Evolutionary conservation across 2,113 vertebrate genomes (phyloP).

Genomic region (Peromyscus polionotus): DNA sequence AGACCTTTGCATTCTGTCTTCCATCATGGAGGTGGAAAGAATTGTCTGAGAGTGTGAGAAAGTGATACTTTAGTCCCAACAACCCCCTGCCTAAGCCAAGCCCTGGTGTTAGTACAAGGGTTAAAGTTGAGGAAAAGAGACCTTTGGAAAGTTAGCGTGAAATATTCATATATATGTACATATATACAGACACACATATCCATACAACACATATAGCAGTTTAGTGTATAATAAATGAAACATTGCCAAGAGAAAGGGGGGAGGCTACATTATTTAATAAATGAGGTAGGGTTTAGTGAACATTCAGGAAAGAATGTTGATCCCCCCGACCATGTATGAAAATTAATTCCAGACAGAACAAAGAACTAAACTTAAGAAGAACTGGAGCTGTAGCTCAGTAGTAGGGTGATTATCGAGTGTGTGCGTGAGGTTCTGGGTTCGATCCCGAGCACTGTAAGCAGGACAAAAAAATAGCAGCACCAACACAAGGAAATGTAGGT

Average conservation of each 20-base stretch:
- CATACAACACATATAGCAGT: background rate
- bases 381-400: background rate
- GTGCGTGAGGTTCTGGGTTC: background rate
- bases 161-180: background rate
- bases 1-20: slow-evolving; percentile 2
- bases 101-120: slow-evolving; percentile 16
- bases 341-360: slow-evolving; percentile 52
- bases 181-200: background rate
- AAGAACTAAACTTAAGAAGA: slow-evolving; percentile 18
- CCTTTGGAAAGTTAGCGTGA: slow-evolving; percentile 44
- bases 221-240: slow-evolving; percentile 1
- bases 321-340: background rate
- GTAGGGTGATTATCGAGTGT: background rate
- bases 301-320: slow-evolving; percentile 4
- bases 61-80: background rate
- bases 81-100: background rate
- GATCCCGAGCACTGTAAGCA: background rate
- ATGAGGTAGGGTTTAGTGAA: background rate
- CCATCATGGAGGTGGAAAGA: background rate
- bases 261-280: slow-evolving; percentile 28
- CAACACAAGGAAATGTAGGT: background rate
- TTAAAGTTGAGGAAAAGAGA: slow-evolving; percentile 9
- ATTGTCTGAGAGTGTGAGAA: background rate
- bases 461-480: background rate
- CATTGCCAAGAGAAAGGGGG: background rate